Base-by-base conservation (phyloP, 2,797 vertebrate species). In the Danio kyathit region DNA sequence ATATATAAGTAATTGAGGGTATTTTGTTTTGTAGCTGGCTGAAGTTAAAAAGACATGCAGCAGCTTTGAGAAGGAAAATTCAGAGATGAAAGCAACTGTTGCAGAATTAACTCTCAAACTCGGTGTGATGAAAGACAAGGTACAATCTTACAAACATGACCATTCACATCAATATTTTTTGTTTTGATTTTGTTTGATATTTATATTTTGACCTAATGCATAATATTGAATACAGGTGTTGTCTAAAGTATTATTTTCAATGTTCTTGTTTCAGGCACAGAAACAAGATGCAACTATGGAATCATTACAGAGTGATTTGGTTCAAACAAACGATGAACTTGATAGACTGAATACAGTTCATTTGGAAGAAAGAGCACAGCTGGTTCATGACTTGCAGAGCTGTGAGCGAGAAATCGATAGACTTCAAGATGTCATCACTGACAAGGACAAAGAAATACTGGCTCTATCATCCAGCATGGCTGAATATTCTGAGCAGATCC, bases 321-420 rank as follows among this genome's bases (percentile, higher is more conserved):
- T 96, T 56, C 96, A 97, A 91, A 95, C 96, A 0, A 96, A 93
- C 0, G 96, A 98, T 79, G 97, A 98, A 83, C 93, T 98, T 78
- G 96, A 97, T 86, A 96, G 95, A 75, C 82, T 98, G 2, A 98
- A 98, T 79, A 88, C 88, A 0, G 90, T 92, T 56, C 96, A 97
- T 87, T 84, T 97, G 82, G 96, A 96, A 76, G 96, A 98, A 76
- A 92, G 96, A 80, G 94, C 95, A 7, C 96, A 96, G 21, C 95
- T 97, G 76, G 96, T 98, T 86, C 94, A 97, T 21, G 95, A 97
- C 81, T 94, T 98, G 0, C 97, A 98, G 80, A 94, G 94, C 89
- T 87, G 96, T n/a, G 97, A 98, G 88, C 92, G 97, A 74, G 95
- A 97, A 86, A 95, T 97, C 0, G 96, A 98, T 80, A 88, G 88